These are phyloP conservation scores for Orthosia cruda DNA, from an alignment of 2,888 invertebrate species.

Conservation along the genomic window DNA sequence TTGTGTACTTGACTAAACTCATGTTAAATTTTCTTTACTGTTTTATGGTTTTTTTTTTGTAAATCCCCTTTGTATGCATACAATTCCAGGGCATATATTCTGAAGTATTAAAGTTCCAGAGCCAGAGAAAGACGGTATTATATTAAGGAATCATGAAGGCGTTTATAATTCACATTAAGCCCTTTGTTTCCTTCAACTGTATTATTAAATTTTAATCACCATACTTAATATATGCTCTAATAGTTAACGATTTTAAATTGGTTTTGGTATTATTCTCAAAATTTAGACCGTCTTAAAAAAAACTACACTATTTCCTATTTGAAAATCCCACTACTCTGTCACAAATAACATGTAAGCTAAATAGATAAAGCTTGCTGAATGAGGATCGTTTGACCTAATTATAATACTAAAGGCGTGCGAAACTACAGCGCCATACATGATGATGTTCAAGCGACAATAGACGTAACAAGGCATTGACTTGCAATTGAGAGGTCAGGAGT, in stretches of 20 bases:
- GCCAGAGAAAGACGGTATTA: no score
- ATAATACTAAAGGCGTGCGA: constrained; percentile 9
- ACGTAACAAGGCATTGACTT: constrained; percentile 47
- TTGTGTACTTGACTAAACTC: background rate
- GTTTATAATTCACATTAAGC: no score
- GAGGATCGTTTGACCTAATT: background rate
- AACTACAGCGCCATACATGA: background rate
- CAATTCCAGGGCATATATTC: no score
- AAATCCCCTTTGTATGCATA: no score
- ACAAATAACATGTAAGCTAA: background rate
- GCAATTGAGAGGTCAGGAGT: constrained; percentile 53
- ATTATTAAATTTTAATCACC: no score
- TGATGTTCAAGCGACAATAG: constrained; percentile 20
- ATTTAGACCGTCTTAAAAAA: background rate
- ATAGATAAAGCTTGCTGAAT: background rate
- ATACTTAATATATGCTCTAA: no score
- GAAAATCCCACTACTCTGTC: background rate
- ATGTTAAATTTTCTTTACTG: background rate
- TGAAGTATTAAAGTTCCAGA: no score
- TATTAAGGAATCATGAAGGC: no score
- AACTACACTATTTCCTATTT: background rate
- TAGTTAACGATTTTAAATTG: no score
- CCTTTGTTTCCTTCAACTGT: no score
- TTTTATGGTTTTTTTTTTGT: no score
- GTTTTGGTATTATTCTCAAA: background rate